Evolutionary conservation across 2,888 invertebrate genomes (phyloP).

Genomic region (Sicus ferrugineus): DNA sequence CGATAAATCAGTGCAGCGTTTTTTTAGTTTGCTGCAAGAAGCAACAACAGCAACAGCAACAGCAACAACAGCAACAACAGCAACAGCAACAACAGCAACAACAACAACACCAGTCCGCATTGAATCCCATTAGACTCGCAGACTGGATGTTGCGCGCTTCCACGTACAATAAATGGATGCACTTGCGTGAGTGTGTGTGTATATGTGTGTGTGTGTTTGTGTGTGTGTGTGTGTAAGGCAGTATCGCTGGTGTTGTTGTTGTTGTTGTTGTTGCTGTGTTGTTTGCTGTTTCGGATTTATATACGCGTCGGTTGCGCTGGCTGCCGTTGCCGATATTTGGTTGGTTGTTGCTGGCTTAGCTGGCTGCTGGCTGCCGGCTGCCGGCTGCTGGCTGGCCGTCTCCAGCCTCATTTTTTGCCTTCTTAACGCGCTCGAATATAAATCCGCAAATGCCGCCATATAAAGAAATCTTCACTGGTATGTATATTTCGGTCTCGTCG

Average conservation of each 20-base stretch:
- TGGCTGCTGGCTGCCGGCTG: no score
- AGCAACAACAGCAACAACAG: neutral
- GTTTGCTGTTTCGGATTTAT: neutral
- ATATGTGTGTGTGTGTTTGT: neutral
- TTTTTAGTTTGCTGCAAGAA: no score
- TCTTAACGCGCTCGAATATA: neutral
- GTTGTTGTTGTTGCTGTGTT: no score
- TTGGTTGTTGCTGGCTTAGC: neutral
- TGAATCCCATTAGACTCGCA: neutral
- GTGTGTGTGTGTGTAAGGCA: no score
- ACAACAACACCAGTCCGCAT: neutral
- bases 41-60: neutral
- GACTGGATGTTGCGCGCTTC: no score
- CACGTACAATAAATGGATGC: neutral
- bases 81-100: neutral
- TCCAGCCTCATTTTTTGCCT: neutral
- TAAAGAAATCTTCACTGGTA: neutral
- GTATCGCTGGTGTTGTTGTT: no score
- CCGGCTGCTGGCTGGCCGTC: no score
- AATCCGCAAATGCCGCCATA: neutral
- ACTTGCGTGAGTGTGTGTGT: neutral
- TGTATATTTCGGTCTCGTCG: neutral
- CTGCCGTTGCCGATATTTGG: neutral
- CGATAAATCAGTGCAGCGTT: no score
- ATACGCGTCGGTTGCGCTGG: neutral